phyloP scores from a whole-genome alignment of 2,797 vertebrate genomes.

The Muraenolepis orangiensis region DNA sequence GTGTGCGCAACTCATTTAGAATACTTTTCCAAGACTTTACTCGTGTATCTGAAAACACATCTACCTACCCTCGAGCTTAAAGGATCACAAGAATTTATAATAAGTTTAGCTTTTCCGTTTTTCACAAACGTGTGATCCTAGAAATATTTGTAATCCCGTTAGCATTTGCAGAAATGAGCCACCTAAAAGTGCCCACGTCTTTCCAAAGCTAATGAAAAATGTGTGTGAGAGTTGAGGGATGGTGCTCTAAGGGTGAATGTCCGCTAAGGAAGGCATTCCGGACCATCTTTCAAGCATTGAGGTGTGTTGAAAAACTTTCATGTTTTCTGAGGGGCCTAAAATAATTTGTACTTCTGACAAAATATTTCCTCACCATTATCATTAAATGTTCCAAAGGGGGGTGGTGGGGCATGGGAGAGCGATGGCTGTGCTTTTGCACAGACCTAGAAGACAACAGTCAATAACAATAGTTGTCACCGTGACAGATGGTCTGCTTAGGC shows the following conservation, averaged over 20 bases:
- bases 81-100: background rate
- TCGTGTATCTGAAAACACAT: background rate
- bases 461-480: background rate
- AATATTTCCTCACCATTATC: background rate
- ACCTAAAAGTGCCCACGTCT: background rate
- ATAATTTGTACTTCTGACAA: background rate
- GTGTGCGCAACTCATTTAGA: background rate
- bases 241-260: background rate
- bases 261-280: background rate
- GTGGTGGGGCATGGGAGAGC: background rate
- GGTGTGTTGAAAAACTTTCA: background rate
- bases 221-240: background rate
- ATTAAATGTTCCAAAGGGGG: background rate
- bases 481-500: slow-evolving; percentile 23
- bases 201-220: background rate
- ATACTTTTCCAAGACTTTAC: background rate
- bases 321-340: background rate
- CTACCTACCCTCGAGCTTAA: background rate
- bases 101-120: background rate
- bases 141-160: background rate
- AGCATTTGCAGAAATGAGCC: background rate
- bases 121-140: no score
- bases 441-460: background rate
- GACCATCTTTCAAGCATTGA: background rate
- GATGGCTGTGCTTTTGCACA: background rate